Conservation (phyloP, 1,140 invertebrate genomes). For the Phthorimaea operculella region DNA sequence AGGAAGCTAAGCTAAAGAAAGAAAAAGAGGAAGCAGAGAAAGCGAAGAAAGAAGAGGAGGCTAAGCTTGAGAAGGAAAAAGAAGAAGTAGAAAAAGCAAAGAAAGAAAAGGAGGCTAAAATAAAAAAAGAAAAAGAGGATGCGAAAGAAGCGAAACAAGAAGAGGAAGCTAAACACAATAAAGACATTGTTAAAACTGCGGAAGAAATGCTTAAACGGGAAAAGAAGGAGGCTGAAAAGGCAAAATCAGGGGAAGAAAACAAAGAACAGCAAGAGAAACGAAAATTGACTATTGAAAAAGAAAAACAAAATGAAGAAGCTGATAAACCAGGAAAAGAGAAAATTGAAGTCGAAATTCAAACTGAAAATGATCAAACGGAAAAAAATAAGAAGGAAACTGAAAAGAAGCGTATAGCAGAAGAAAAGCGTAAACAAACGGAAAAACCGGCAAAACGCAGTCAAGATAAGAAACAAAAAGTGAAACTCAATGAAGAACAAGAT, state of each 20-base stretch:
- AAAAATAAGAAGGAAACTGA: no score
- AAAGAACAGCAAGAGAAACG: constrained; percentile 31
- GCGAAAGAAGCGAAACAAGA: constrained; percentile 16
- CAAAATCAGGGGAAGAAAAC: constrained; percentile 13
- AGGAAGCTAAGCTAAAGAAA: constrained; percentile 18
- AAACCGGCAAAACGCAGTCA: background rate
- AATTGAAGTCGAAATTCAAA: background rate
- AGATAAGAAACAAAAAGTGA: background rate
- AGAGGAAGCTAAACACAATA: constrained; percentile 2
- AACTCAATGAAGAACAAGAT: background rate
- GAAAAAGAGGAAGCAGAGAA: constrained; percentile 17
- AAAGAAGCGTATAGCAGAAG: no score
- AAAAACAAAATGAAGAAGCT: background rate
- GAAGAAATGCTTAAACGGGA: no score
- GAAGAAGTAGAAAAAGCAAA: constrained; percentile 17
- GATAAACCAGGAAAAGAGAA: background rate
- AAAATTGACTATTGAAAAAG: constrained; percentile 12
- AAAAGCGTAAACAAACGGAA: no score
- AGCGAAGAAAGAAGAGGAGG: constrained; percentile 18
- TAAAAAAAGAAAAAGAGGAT: constrained; percentile 27
- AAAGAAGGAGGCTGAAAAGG: constrained; percentile 13
- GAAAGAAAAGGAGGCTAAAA: constrained; percentile 16
- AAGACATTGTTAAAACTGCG: constrained; percentile 8
- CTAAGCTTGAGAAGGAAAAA: constrained; percentile 18
- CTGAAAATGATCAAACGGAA: no score